A percentile compares a stretch with the other conserved stretches of the same genome.
phyloP scores from a whole-genome alignment of 2,797 vertebrate genomes.

The Pseudomugil tenellus region DNA sequence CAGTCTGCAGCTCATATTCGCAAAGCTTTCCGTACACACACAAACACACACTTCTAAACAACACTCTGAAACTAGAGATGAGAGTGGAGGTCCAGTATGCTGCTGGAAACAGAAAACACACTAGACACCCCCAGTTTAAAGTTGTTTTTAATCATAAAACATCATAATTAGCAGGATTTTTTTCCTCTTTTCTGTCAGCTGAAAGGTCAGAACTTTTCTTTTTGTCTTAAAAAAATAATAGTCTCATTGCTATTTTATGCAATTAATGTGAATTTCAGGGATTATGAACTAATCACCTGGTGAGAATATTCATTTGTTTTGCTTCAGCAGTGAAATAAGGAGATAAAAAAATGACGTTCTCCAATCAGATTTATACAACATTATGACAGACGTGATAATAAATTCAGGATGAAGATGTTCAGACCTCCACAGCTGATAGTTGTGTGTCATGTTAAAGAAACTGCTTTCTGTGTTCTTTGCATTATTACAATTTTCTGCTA shows the following conservation, averaged over 20 bases:
- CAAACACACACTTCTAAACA: conserved; percentile 6
- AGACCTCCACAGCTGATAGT: conserved; percentile 15
- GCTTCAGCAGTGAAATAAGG: neutral
- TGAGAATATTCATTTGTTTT: neutral
- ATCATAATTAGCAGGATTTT: neutral
- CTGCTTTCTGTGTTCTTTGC: conserved; percentile 10
- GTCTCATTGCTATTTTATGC: neutral
- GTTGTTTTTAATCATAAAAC: neutral
- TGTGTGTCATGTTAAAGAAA: conserved; percentile 15
- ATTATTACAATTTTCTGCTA: neutral
- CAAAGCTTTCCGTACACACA: conserved; percentile 35
- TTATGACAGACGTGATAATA: conserved; percentile 7
- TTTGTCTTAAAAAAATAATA: no score
- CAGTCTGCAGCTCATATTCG: conserved; percentile 73
- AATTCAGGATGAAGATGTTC: conserved; percentile 3
- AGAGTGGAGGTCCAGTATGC: neutral
- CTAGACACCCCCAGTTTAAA: neutral
- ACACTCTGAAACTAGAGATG: conserved; percentile 22
- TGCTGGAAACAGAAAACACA: conserved; percentile 5
- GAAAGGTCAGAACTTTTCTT: no score
- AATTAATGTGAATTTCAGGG: no score
- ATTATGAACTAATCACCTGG: neutral
- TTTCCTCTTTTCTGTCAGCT: neutral
- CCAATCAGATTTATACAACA: neutral
- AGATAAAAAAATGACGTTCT: neutral